Evolutionary conservation across 2,113 vertebrate genomes (phyloP), one percentile per base, ranked within the genome.

Genomic region (Notiomystis cincta): DNA sequence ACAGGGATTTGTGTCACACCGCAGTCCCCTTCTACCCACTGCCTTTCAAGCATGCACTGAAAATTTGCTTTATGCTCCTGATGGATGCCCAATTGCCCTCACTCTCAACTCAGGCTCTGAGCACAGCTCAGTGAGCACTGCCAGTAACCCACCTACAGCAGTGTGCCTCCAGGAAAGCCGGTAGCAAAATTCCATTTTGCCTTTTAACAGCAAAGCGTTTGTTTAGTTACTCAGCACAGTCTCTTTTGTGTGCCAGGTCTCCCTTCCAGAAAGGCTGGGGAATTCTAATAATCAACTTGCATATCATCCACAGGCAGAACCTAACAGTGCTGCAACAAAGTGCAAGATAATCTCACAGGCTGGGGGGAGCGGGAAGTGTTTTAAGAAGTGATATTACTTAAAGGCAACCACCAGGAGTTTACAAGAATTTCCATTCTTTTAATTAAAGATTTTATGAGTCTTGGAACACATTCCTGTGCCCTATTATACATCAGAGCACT

Each of bases 371-470:
- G 71, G 57, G 47, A 82, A 96, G 48, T 66, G 67, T 85, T 96
- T 87, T 64, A 94, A 96, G 73, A 85, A 81, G 94, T 79, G 64
- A 31, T 92, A 73, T 77, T 84, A 94, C 85, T 85, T 94, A 87
- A 89, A 97, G 81, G 93, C 90, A 92, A 84, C 90, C 90, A 93
- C 85, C 85, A 95, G 83, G 81, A 93, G 93, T 92, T 96, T 95
- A 97, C 93, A 96, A 97, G 94, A 94, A 81, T 89, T 95, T 94
- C 78, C 84, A 92, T 85, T 91, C 94, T 95, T 96, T 95, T 96
- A 97, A 97, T 97, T 96, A 97, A 95, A 94, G 38, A 54, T 94
- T 96, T 97, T 97, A 95, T 89, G 94, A 89, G 95, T 38, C 89
- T 87, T 90, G 92, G 82, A 94, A 93, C 89, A 91, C 84, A 95